Conservation (phyloP, 1,140 invertebrate species). For the Zaprionus gabonicus region DNA sequence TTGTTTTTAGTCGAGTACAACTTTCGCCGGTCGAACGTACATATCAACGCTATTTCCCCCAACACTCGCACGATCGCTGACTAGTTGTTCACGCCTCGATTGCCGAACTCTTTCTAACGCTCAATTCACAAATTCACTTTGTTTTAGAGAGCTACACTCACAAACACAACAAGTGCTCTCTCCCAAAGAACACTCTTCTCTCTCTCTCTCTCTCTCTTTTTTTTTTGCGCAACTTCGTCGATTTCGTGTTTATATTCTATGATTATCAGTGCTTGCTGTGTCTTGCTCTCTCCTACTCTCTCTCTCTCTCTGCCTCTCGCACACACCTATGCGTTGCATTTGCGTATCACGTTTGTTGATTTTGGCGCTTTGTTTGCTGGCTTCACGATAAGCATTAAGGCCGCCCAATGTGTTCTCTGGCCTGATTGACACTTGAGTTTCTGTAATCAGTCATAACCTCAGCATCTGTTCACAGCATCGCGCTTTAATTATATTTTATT, state of each 20-base stretch:
- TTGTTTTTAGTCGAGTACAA: conserved; percentile 10
- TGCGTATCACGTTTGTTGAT: conserved; percentile 17
- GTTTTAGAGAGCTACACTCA: conserved; percentile 19
- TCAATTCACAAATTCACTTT: conserved; percentile 15
- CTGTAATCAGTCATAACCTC: conserved; percentile 43
- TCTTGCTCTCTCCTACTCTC: background rate
- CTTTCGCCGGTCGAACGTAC: conserved; percentile 1
- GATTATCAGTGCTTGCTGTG: background rate
- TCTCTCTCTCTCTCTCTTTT: too few relatives aligned
- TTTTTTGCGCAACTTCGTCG: background rate
- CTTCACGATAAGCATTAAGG: conserved; percentile 35
- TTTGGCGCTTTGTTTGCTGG: conserved; percentile 13
- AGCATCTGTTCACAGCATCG: background rate
- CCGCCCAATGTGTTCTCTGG: conserved; percentile 12
- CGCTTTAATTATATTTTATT: background rate
- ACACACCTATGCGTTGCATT: conserved; percentile 1
- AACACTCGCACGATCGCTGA: background rate
- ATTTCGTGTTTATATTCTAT: background rate
- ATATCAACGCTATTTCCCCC: background rate
- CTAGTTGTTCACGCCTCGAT: conserved; percentile 23
- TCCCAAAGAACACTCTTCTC: background rate
- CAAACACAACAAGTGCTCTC: conserved; percentile 2
- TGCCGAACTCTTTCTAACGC: conserved; percentile 49
- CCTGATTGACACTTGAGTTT: conserved; percentile 35
- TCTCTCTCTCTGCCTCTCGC: background rate